Percentiles rank a stretch among this genome's conserved stretches.
phyloP scores from a whole-genome alignment of 2,797 vertebrate genomes.

The Danio jaintianensis region DNA sequence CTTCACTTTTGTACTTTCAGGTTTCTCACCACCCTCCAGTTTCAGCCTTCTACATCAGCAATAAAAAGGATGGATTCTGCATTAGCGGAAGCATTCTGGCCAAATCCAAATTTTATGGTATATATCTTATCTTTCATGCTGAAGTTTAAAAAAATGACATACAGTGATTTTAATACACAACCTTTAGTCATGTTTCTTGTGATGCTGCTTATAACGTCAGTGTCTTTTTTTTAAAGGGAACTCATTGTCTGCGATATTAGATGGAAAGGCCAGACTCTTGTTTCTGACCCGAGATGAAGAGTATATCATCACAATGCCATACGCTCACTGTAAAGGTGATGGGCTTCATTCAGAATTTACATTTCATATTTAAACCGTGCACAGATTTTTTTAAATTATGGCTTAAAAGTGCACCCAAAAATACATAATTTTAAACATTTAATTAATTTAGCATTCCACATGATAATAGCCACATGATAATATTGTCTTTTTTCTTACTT shows the following conservation, averaged over 20 bases:
- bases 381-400: background rate
- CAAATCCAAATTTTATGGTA: constrained; percentile 97
- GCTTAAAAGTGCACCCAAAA: background rate
- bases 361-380: background rate
- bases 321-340: constrained; percentile 96
- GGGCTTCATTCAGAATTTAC: background rate
- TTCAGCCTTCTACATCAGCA: constrained; percentile 95
- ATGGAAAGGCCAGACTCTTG: constrained; percentile 89
- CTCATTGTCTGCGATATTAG: constrained; percentile 93
- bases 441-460: no score
- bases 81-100: constrained; percentile 93
- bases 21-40: constrained; percentile 96
- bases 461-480: no score
- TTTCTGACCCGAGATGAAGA: constrained; percentile 90
- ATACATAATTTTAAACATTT: no score
- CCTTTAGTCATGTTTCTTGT: background rate
- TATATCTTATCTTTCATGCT: background rate
- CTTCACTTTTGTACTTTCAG: constrained; percentile 69
- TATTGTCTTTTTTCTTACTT: no score
- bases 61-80: constrained; percentile 94
- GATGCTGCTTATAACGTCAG: constrained; percentile 2
- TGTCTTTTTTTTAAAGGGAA: constrained; percentile 81
- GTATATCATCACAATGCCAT: constrained; percentile 96
- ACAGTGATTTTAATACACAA: background rate
- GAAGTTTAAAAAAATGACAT: background rate